These are phyloP conservation scores for Pyralis farinalis DNA, from an alignment of 2,888 invertebrate species.

Conservation along the genomic window DNA sequence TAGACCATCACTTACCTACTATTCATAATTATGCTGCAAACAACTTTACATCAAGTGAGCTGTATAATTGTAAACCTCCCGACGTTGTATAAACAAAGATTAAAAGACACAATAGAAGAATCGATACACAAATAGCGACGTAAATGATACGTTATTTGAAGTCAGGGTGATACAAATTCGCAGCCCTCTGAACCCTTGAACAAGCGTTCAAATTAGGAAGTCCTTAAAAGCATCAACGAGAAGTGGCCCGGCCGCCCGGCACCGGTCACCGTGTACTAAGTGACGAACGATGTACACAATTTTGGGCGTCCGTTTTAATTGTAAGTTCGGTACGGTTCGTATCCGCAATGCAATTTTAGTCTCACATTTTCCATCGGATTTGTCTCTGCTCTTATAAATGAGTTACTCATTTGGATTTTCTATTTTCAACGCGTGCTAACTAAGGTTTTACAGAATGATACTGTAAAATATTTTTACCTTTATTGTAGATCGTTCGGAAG, in stretches of 20 bases:
- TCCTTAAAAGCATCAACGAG: conserved; percentile 20
- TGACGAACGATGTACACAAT: conserved; percentile 79
- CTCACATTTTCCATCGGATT: conserved; percentile 40
- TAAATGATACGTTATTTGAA: too few relatives aligned
- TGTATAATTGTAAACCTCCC: too few relatives aligned
- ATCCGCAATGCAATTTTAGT: conserved; percentile 66
- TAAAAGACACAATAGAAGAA: too few relatives aligned
- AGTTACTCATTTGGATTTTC: conserved; percentile 17
- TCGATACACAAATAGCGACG: too few relatives aligned
- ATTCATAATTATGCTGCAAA: too few relatives aligned
- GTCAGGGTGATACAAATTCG: not conserved
- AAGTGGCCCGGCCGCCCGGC: conserved; percentile 13
- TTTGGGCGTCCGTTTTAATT: conserved; percentile 79
- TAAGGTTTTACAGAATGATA: not conserved
- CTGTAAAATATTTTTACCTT: conserved; percentile 2
- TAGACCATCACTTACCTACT: too few relatives aligned
- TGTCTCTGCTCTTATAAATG: conserved; percentile 26
- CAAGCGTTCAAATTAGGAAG: conserved; percentile 21
- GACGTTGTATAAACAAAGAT: too few relatives aligned
- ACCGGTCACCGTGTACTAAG: conserved; percentile 49
- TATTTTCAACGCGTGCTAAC: conserved; percentile 11
- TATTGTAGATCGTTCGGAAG: too few relatives aligned
- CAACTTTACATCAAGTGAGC: too few relatives aligned
- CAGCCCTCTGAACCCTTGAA: conserved; percentile 1
- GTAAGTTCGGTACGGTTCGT: conserved; percentile 61